These are phyloP conservation scores for Grantiella picta DNA, from an alignment of 2,113 vertebrate genomes.

Conservation along the genomic window DNA sequence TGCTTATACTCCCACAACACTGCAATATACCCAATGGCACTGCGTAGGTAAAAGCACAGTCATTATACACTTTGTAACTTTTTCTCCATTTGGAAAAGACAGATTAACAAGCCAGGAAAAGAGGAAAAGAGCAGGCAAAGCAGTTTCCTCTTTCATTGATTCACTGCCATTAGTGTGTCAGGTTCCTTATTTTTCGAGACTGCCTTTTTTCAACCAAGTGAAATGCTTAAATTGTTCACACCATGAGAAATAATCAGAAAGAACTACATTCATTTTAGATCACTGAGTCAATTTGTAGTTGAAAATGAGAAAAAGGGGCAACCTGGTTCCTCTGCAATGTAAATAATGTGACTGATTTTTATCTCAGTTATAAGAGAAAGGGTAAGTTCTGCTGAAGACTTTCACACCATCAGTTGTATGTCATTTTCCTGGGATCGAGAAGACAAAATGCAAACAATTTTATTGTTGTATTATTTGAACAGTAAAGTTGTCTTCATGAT, in stretches of 20 bases:
- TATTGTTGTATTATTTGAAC: background rate
- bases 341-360: background rate
- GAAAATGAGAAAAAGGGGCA: background rate
- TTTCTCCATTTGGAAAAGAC: background rate
- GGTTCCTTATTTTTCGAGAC: background rate
- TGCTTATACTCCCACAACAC: background rate
- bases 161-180: background rate
- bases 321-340: background rate
- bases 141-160: background rate
- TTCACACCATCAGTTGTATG: background rate
- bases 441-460: background rate
- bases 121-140: background rate
- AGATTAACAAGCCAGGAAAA: background rate
- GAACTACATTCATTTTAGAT: background rate
- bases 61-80: background rate
- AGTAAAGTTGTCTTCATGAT: background rate
- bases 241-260: constrained; percentile 1
- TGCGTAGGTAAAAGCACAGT: background rate
- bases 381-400: background rate
- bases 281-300: background rate
- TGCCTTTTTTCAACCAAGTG: background rate
- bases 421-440: background rate
- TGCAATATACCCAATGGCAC: background rate
- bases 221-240: background rate
- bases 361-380: background rate